A percentile compares a stretch with the other conserved stretches of the same genome.
Conservation (phyloP, 1,140 invertebrate genomes). For the fruit fly (Drosophila melanogaster) region DNA sequence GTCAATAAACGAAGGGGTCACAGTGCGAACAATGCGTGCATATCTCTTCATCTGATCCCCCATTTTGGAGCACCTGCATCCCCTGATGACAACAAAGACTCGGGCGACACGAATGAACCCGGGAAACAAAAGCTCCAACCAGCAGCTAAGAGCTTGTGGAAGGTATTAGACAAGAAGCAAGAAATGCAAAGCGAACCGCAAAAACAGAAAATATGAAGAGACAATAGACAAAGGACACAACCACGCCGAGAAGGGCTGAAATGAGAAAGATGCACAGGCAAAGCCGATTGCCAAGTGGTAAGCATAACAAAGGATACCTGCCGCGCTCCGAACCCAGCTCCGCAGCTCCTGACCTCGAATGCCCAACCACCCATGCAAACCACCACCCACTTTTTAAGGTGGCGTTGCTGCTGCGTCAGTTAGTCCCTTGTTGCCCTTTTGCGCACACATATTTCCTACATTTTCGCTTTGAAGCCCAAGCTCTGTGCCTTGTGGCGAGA, state of each 20-base stretch:
- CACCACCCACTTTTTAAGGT: conserved; percentile 24
- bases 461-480: conserved; percentile 69
- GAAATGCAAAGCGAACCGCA: conserved; percentile 52
- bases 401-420: conserved; percentile 19
- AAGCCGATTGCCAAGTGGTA: conserved; percentile 81
- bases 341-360: neutral
- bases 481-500: conserved; percentile 35
- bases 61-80: conserved; percentile 56
- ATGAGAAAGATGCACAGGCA: conserved; percentile 47
- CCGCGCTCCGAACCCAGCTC: conserved; percentile 41
- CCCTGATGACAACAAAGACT: conserved; percentile 68
- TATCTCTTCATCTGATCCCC: conserved; percentile 26
- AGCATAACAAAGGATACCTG: conserved; percentile 82
- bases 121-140: conserved; percentile 46
- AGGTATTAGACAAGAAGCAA: conserved; percentile 55
- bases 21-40: conserved; percentile 22
- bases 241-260: conserved; percentile 4
- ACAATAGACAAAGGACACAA: conserved; percentile 58
- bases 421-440: conserved; percentile 60
- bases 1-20: conserved; percentile 41
- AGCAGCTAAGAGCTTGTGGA: conserved; percentile 33
- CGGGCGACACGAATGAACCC: conserved; percentile 34
- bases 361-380: neutral
- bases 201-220: conserved; percentile 58
- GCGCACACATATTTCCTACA: conserved; percentile 72